Evolutionary conservation across 2,888 invertebrate genomes (phyloP).

Genomic region (Drosophila melanosoma): DNA sequence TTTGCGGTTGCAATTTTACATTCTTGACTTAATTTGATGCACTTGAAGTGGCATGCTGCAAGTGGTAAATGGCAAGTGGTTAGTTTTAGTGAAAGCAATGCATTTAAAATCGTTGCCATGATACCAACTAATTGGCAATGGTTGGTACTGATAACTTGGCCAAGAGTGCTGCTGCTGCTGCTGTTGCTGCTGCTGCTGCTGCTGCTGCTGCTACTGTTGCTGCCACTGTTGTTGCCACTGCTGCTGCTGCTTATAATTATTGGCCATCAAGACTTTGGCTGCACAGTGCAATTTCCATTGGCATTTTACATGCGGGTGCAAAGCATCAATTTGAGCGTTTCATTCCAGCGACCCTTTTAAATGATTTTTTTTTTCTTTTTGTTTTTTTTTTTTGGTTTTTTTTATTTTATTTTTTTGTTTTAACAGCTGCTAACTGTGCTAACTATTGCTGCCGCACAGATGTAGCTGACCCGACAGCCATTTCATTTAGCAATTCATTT

Average conservation of each 20-base stretch:
- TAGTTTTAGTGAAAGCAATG: slow-evolving; percentile 32
- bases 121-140: slow-evolving; percentile 68
- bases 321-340: slow-evolving; percentile 59
- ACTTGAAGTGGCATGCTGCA: slow-evolving; percentile 53
- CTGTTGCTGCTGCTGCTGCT: too few relatives aligned
- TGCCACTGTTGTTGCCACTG: slow-evolving; percentile 29
- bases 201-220: slow-evolving; percentile 9
- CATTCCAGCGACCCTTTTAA: slow-evolving; percentile 28
- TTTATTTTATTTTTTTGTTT: background rate
- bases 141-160: slow-evolving; percentile 57
- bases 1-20: slow-evolving; percentile 74
- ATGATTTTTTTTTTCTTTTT: slow-evolving; percentile 3
- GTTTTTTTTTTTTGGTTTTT: background rate
- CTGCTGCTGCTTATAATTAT: slow-evolving; percentile 60
- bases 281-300: slow-evolving; percentile 29
- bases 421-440: slow-evolving; percentile 68
- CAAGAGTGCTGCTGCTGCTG: slow-evolving; percentile 32
- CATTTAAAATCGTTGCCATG: slow-evolving; percentile 57
- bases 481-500: slow-evolving; percentile 71
- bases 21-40: slow-evolving; percentile 63
- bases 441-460: slow-evolving; percentile 14
- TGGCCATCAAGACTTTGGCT: slow-evolving; percentile 45
- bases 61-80: slow-evolving; percentile 35
- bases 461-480: slow-evolving; percentile 46
- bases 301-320: slow-evolving; percentile 41